A percentile compares a stretch with the other conserved stretches of the same genome.
Conservation (phyloP, 2,113 vertebrate genomes). For the Emydura subglobosa region DNA sequence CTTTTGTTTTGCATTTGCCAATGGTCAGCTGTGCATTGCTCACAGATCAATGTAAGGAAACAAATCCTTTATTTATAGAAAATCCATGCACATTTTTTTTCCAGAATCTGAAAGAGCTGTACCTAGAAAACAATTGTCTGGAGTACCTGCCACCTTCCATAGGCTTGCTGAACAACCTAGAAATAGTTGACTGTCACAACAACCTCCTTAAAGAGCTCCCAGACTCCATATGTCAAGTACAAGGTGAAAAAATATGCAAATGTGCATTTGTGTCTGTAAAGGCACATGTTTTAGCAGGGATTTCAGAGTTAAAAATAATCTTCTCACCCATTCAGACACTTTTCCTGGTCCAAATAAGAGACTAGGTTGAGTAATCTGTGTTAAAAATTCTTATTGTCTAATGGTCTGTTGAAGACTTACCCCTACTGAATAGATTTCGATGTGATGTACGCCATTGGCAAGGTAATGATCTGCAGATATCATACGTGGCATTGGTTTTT, state of each 20-base stretch:
- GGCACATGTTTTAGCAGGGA: neutral
- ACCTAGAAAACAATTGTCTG: conserved; percentile 76
- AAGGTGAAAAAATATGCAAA: conserved; percentile 47
- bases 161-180: conserved; percentile 59
- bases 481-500: neutral
- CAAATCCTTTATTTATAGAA: neutral
- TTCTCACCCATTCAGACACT: neutral
- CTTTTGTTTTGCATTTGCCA: neutral
- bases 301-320: neutral
- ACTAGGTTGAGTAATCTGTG: neutral
- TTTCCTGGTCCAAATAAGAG: neutral
- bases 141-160: conserved; percentile 64
- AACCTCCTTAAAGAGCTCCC: conserved; percentile 75
- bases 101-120: conserved; percentile 78
- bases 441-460: neutral
- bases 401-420: neutral
- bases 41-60: neutral
- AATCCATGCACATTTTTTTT: neutral
- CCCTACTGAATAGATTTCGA: neutral
- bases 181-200: conserved; percentile 68
- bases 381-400: neutral
- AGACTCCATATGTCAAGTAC: conserved; percentile 60
- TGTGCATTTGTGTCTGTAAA: neutral
- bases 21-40: neutral
- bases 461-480: neutral